Base-by-base conservation (phyloP, 1,140 invertebrate genomes). In the Cardiocondyla obscurior region DNA sequence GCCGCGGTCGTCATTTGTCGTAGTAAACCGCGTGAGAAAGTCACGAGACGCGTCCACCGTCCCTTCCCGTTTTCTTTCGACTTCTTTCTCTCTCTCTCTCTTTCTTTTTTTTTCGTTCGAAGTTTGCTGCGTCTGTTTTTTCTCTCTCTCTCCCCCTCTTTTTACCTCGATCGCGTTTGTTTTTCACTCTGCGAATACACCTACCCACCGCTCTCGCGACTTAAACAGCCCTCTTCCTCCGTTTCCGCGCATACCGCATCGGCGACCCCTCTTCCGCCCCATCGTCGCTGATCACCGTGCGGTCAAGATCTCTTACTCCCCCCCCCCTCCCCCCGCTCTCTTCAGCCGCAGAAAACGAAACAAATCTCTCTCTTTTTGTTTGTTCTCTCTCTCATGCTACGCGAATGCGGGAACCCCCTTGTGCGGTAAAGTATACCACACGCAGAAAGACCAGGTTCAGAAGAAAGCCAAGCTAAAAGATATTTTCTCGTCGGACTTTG, bases 391-490 rank as follows among this genome's bases (percentile, higher is more conserved):
- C 90, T 93, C 92, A 93, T 93, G 93, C 91, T 90, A 92, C 90
- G 62, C 74, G 74, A 79, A 86, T 91, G 82, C 89, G 89, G 91
- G 91, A 90, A 93, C 86, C 77, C 67, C 65, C 79, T 91, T 90
- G 89, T 91, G 89, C 88, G 90, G 94, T 95, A 95, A 95, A 96
- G 96, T 95, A 95, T 96, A 95, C 95, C 95, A 95, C 94, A 95
- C 94, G 93, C 95, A 95, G 94, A 96, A 95, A 94, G 95, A 96
- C 94, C 95, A 95, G 91, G 94, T 95, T 93, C 95, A 95, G 94
- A 95, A 96, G 95, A 96, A 96, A 95, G 95, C 95, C 92, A 96
- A 96, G 95, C 95, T 96, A 94, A 96, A 96, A 96, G 95, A 96
- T 95, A 96, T 96, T 94, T 96, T 96, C 95, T 95, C 95, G 91